Evolutionary conservation across 2,113 vertebrate species (phyloP).

Genomic region (Petrocephalus zakoni): DNA sequence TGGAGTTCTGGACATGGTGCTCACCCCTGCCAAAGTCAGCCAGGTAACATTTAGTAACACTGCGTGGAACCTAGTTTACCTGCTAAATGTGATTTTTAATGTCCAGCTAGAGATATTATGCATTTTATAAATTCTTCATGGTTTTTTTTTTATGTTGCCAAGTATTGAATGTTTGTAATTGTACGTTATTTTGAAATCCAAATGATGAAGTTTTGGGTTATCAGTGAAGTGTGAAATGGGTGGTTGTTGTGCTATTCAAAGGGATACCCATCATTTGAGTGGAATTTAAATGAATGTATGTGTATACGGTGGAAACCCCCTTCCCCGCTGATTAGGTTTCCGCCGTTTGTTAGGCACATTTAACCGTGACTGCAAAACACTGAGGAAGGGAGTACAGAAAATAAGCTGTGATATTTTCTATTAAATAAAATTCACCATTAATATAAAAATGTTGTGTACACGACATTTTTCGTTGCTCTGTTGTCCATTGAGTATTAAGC

Average conservation of each 20-base stretch:
- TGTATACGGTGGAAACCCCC: background rate
- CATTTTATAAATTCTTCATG: background rate
- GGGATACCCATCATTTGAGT: background rate
- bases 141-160: too few species aligned
- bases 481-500: background rate
- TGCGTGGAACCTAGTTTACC: background rate
- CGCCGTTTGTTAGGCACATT: background rate
- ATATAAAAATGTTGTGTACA: background rate
- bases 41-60: slow-evolving; percentile 66
- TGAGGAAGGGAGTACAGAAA: background rate
- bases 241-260: background rate
- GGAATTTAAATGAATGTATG: background rate
- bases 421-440: background rate
- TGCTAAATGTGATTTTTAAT: background rate
- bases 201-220: background rate
- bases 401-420: background rate
- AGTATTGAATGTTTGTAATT: background rate
- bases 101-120: background rate
- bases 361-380: background rate
- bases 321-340: background rate
- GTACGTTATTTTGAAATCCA: background rate
- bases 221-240: background rate
- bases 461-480: background rate
- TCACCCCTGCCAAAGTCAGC: slow-evolving; percentile 85
- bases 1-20: slow-evolving; percentile 89